Percentiles rank a stretch among this genome's conserved stretches.
phyloP scores from a whole-genome alignment of 1,140 invertebrate genomes.

The Drosophila ambigua region DNA sequence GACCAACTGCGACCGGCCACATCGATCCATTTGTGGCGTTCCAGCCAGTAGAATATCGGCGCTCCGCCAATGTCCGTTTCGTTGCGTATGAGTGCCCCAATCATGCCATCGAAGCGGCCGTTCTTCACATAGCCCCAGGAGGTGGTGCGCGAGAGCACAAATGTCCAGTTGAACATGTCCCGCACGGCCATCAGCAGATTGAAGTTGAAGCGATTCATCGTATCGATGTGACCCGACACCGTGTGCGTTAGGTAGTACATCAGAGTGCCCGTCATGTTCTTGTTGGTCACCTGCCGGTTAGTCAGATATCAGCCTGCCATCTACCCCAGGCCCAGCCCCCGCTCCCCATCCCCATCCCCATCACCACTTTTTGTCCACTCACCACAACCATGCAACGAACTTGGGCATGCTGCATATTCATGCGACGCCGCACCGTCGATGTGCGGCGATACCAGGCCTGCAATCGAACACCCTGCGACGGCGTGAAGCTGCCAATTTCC shows the following conservation, averaged over 20 bases:
- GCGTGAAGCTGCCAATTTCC: constrained; percentile 84
- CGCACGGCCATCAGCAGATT: constrained; percentile 85
- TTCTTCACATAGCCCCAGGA: constrained; percentile 88
- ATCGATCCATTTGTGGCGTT: constrained; percentile 86
- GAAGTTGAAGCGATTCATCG: constrained; percentile 87
- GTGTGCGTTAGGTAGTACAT: constrained; percentile 85
- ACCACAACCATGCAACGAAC: constrained; percentile 85
- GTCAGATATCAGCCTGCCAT: neutral
- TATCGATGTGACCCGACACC: constrained; percentile 85
- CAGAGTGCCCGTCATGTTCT: constrained; percentile 84
- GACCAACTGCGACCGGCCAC: constrained; percentile 86
- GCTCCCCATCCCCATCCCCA: too few species aligned
- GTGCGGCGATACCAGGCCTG: constrained; percentile 80
- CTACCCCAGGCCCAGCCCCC: too few species aligned
- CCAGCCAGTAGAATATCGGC: constrained; percentile 86
- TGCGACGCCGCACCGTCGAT: constrained; percentile 84
- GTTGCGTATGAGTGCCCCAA: constrained; percentile 86
- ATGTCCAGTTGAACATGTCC: constrained; percentile 87
- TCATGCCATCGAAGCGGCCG: constrained; percentile 88
- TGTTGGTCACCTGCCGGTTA: constrained; percentile 83
- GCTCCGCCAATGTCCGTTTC: constrained; percentile 86
- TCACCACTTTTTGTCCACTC: constrained; percentile 37
- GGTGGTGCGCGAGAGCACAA: constrained; percentile 84
- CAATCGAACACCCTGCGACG: constrained; percentile 70
- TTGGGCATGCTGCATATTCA: constrained; percentile 84